phyloP scores from a whole-genome alignment of 2,113 vertebrate genomes.

The Columba janthina region DNA sequence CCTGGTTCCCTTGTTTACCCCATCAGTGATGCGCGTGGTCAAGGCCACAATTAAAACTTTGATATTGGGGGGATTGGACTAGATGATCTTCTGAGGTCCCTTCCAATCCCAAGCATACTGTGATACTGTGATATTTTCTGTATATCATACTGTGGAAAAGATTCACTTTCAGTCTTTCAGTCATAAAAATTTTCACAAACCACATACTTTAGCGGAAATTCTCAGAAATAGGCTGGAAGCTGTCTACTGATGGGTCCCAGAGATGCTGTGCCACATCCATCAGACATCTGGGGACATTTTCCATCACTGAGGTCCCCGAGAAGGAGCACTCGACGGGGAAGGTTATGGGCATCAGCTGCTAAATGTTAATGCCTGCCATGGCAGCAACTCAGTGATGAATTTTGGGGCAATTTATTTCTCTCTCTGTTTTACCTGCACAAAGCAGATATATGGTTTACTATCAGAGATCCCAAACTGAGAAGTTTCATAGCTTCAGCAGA shows the following conservation, averaged over 20 bases:
- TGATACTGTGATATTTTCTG: not conserved
- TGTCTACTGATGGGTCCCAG: not conserved
- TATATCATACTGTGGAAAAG: not conserved
- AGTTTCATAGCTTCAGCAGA: not conserved
- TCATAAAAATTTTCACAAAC: not conserved
- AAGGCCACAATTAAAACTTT: not conserved
- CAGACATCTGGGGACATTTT: not conserved
- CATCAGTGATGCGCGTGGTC: not conserved
- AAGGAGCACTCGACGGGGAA: not conserved
- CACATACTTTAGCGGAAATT: not conserved
- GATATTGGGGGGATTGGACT: not conserved
- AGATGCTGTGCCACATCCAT: fast-evolving
- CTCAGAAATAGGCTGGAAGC: not conserved
- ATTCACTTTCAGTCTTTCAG: not conserved
- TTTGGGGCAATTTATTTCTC: not conserved
- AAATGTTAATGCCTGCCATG: fast-evolving
- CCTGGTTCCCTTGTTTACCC: not conserved
- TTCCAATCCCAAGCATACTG: too few relatives aligned
- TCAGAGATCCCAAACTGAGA: not conserved
- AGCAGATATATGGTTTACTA: not conserved
- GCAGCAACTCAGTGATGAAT: not conserved
- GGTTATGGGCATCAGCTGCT: not conserved
- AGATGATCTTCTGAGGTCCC: too few relatives aligned
- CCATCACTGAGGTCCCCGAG: fast-evolving
- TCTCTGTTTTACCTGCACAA: not conserved